Conservation (phyloP, 1,140 invertebrate species). For the Metaphire vulgaris region DNA sequence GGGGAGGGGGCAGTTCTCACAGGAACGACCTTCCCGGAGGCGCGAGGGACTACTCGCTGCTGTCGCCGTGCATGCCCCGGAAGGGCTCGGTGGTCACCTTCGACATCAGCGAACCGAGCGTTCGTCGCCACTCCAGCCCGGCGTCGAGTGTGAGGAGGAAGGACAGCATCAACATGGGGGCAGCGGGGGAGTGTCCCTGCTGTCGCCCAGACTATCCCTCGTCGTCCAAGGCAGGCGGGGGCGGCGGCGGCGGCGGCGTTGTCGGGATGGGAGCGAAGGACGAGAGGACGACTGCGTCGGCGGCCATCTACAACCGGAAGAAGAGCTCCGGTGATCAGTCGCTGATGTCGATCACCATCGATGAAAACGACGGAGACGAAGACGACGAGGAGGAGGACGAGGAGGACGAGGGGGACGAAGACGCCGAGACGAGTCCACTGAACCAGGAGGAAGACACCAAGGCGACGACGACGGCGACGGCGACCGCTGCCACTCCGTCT, state of each 20-base stretch:
- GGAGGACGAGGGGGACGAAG: neutral
- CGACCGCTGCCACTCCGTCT: too few relatives aligned
- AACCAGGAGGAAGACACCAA: neutral
- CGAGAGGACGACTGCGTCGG: neutral
- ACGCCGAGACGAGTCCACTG: neutral
- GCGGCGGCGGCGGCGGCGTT: too few relatives aligned
- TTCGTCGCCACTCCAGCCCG: conserved; percentile 23
- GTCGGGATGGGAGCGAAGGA: too few relatives aligned
- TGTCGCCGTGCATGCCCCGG: conserved; percentile 23
- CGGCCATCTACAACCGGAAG: conserved; percentile 14
- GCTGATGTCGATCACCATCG: conserved; percentile 21
- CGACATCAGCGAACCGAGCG: conserved; percentile 8
- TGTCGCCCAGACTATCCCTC: neutral
- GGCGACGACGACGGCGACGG: neutral
- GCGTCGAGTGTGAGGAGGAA: conserved; percentile 15
- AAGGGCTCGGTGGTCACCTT: conserved; percentile 27
- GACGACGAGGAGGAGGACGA: too few relatives aligned
- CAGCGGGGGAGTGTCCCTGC: neutral
- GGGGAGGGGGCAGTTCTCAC: conserved; percentile 3
- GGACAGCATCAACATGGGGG: neutral
- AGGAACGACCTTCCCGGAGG: neutral
- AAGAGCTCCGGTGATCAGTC: conserved; percentile 27
- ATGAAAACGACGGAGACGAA: conserved; percentile 27
- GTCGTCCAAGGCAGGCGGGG: neutral
- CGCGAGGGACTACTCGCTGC: neutral